Base-by-base conservation (phyloP, 2,113 vertebrate species). In the Muntiacus reevesi region DNA sequence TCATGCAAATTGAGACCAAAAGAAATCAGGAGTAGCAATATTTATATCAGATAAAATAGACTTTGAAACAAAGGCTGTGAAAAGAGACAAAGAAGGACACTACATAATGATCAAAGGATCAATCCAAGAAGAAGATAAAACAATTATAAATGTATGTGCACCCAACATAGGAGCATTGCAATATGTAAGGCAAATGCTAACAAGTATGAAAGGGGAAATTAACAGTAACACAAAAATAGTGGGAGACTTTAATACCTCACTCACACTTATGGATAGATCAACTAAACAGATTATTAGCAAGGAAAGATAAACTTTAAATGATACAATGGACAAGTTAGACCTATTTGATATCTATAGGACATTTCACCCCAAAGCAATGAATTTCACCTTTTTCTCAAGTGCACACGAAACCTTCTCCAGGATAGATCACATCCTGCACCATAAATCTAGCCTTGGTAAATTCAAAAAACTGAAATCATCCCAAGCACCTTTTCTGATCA, bases 121-220 rank as follows among this genome's bases (percentile, higher is more conserved):
- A 64, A 64, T n/a, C 62, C 7, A n/a, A 64, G 30, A 64, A 64
- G 30, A 64, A n/a, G 15, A n/a, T 64, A n/a, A n/a, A 64, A 64
- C 3, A 62, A 17, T n/a, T 64, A 64, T 33, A 64, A 64, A 64
- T 64, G n/a, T 64, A 64, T 64, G 3, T 64, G 62, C 15, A 64
- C 30, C 30, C 33, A 64, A 64, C 15, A 64, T 64, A n/a, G 30
- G 30, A n/a, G 30, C 30, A 64, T 3, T 0, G 0, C 7, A n/a
- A n/a, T 64, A 17, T 64, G 62, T n/a, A 64, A 64, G 62, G 62
- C 62, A 64, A 64, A 64, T 33, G 62, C 7, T n/a, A 64, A n/a
- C 62, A 64, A n/a, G 15, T 64, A 64, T n/a, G 62, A 33, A 64
- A n/a, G 7, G 30, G 3, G 33, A 33, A 64, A n/a, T 64, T 33